Evolutionary conservation across 1,140 invertebrate genomes (phyloP).

Genomic region (Plectrocnemia conspersa): DNA sequence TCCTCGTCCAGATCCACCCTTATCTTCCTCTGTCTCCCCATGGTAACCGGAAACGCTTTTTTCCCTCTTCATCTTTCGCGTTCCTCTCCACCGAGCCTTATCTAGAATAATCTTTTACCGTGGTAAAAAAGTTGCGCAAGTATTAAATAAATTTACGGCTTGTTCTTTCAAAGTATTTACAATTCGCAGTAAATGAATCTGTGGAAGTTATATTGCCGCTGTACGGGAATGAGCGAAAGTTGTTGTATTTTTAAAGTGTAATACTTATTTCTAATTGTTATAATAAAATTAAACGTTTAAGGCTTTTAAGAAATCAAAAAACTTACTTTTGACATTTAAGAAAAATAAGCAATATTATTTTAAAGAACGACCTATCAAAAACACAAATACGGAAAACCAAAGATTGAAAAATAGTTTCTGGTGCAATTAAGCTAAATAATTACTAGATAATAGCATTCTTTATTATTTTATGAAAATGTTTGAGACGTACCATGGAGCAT

Average conservation of each 20-base stretch:
- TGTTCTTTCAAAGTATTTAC: constrained; percentile 26
- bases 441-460: too few relatives aligned
- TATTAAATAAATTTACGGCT: constrained; percentile 33
- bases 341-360: background rate
- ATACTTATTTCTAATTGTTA: too few relatives aligned
- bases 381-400: too few relatives aligned
- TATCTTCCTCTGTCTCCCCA: constrained; percentile 7
- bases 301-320: too few relatives aligned
- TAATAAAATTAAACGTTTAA: too few relatives aligned
- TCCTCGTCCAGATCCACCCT: constrained; percentile 2
- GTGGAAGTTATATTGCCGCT: constrained; percentile 6
- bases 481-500: too few relatives aligned
- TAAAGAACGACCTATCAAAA: too few relatives aligned
- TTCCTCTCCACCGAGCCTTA: constrained; percentile 28
- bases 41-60: constrained; percentile 30
- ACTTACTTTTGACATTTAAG: constrained; percentile 6
- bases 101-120: constrained; percentile 23
- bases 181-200: constrained; percentile 27
- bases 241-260: too few relatives aligned
- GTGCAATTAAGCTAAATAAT: too few relatives aligned
- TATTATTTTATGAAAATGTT: too few relatives aligned
- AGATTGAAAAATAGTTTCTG: too few relatives aligned
- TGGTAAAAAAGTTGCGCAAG: constrained; percentile 24
- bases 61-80: constrained; percentile 14
- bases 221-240: too few relatives aligned